Conservation (phyloP, 2,113 vertebrate species). For the Syngnathus typhle region DNA sequence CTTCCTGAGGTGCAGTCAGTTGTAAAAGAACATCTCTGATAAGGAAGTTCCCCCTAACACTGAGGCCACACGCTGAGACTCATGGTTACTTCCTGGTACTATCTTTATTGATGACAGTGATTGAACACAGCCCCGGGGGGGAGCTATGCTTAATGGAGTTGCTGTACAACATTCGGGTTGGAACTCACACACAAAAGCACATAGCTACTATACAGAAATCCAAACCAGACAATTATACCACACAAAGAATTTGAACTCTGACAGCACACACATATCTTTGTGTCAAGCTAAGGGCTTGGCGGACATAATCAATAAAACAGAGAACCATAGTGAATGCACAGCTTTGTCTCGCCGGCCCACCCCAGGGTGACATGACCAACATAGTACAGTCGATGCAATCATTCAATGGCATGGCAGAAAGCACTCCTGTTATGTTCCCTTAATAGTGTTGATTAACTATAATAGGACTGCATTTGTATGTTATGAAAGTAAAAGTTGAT, state of each 20-base stretch:
- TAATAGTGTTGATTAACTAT: background rate
- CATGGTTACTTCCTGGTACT: slow-evolving; percentile 52
- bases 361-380: slow-evolving; percentile 37
- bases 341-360: slow-evolving; percentile 30
- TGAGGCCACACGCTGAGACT: slow-evolving; percentile 22
- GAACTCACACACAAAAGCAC: slow-evolving; percentile 15
- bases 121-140: slow-evolving; percentile 57
- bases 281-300: slow-evolving; percentile 25
- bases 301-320: slow-evolving; percentile 53
- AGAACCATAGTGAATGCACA: slow-evolving; percentile 47
- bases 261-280: slow-evolving; percentile 14
- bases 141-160: slow-evolving; percentile 61
- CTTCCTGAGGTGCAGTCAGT: slow-evolving; percentile 14
- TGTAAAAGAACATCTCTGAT: slow-evolving; percentile 32
- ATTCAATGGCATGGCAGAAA: background rate
- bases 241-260: slow-evolving; percentile 4
- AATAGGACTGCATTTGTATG: background rate
- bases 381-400: background rate
- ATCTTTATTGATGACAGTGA: slow-evolving; percentile 66
- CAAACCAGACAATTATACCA: slow-evolving; percentile 12
- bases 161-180: slow-evolving; percentile 44
- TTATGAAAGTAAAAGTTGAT: too few species aligned
- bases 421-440: background rate
- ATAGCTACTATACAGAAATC: slow-evolving; percentile 1
- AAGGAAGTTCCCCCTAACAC: slow-evolving; percentile 25